Percentiles rank a stretch among this genome's conserved stretches.
Evolutionary conservation across 2,888 invertebrate genomes (phyloP).

Genomic region (Eurytoma californica): DNA sequence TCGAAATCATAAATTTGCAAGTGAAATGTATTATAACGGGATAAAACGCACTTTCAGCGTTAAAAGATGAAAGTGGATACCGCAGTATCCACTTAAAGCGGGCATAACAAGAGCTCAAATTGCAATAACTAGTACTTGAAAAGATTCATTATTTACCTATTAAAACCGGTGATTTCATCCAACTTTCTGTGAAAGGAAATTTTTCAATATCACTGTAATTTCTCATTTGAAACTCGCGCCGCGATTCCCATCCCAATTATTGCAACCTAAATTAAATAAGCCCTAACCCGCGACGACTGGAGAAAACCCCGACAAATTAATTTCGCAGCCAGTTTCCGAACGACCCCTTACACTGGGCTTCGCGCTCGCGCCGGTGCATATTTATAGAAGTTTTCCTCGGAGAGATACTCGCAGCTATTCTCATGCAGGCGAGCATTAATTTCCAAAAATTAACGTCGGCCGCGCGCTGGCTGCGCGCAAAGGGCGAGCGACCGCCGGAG

Average conservation of each 20-base stretch:
- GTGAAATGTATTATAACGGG: slow-evolving; percentile 41
- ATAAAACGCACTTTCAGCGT: slow-evolving; percentile 25
- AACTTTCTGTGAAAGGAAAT: neutral
- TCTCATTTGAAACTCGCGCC: neutral
- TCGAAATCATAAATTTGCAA: slow-evolving; percentile 35
- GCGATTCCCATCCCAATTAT: neutral
- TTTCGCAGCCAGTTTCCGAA: too few species aligned
- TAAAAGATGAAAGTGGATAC: slow-evolving; percentile 14
- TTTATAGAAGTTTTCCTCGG: slow-evolving; percentile 3
- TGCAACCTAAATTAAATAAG: neutral
- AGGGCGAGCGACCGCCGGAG: neutral
- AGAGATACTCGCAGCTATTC: neutral
- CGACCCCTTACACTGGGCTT: neutral
- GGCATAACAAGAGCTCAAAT: slow-evolving; percentile 2
- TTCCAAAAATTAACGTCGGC: slow-evolving; percentile 33
- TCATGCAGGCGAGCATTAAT: slow-evolving; percentile 19
- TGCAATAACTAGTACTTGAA: neutral
- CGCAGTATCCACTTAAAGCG: neutral
- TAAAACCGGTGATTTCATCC: neutral
- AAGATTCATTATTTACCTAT: neutral
- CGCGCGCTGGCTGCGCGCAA: neutral
- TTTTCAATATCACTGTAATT: neutral
- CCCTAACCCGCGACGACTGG: too few species aligned
- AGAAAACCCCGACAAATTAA: too few species aligned
- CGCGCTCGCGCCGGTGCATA: neutral